phyloP scores from a whole-genome alignment of 2,797 vertebrate genomes.

The Sphenopsis melanotis region DNA sequence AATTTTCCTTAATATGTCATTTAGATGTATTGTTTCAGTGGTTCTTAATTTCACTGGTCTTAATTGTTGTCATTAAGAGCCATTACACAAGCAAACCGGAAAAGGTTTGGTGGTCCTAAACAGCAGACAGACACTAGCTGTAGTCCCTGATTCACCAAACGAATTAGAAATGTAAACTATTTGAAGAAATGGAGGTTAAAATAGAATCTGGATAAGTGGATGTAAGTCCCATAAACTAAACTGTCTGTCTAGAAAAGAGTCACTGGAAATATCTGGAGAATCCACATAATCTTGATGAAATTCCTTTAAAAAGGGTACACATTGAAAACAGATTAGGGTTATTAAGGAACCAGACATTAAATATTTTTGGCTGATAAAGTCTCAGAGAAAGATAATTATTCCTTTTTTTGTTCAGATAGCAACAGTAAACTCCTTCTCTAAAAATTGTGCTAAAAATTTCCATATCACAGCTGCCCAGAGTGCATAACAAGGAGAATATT shows the following conservation, averaged over 20 bases:
- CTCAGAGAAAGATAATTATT: neutral
- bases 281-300: neutral
- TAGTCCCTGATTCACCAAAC: neutral
- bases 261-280: neutral
- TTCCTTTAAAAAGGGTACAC: neutral
- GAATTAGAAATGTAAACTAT: conserved; percentile 50
- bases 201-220: neutral
- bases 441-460: conserved; percentile 68
- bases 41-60: neutral
- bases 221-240: neutral
- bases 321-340: neutral
- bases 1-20: neutral
- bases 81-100: neutral
- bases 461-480: conserved; percentile 77
- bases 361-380: conserved; percentile 59
- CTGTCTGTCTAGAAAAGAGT: neutral
- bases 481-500: conserved; percentile 77
- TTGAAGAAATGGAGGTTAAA: conserved; percentile 21
- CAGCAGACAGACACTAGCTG: neutral
- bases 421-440: conserved; percentile 41
- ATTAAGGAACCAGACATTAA: conserved; percentile 18
- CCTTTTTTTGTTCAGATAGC: conserved; percentile 11
- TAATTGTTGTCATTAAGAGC: conserved; percentile 41
- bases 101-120: neutral
- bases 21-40: neutral